Conservation (phyloP, 2,113 vertebrate genomes). For the Aphelocoma coerulescens region DNA sequence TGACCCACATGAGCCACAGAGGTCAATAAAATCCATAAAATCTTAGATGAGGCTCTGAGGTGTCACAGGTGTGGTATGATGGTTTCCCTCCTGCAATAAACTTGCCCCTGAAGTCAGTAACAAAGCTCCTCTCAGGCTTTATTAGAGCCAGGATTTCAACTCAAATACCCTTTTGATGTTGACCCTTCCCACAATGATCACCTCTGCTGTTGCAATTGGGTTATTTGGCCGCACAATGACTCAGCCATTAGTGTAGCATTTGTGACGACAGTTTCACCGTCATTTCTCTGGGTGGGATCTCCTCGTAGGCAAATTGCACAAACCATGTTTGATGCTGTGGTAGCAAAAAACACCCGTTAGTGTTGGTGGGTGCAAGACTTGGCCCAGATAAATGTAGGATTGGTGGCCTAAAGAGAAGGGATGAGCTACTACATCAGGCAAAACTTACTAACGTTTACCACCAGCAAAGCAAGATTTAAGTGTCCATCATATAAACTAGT, state of each 20-base stretch:
- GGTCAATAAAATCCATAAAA: neutral
- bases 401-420: neutral
- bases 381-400: neutral
- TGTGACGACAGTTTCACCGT: neutral
- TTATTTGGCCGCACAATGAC: neutral
- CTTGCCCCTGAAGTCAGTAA: neutral
- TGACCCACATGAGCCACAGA: neutral
- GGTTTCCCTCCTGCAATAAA: neutral
- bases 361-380: neutral
- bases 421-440: neutral
- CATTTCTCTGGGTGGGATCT: constrained; percentile 35
- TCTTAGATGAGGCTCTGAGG: neutral
- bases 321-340: neutral
- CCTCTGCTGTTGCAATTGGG: neutral
- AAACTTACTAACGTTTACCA: neutral
- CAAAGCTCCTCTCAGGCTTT: neutral
- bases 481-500: neutral
- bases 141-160: neutral
- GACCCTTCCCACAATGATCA: neutral
- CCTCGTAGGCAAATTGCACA: neutral
- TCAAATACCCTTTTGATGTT: neutral
- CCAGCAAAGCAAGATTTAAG: neutral
- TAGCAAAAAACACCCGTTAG: neutral
- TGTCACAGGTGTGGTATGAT: neutral
- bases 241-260: neutral